Percentiles rank a stretch among this genome's conserved stretches.
Evolutionary conservation across 2,888 invertebrate genomes (phyloP).

Genomic region (Apamea crenata): DNA sequence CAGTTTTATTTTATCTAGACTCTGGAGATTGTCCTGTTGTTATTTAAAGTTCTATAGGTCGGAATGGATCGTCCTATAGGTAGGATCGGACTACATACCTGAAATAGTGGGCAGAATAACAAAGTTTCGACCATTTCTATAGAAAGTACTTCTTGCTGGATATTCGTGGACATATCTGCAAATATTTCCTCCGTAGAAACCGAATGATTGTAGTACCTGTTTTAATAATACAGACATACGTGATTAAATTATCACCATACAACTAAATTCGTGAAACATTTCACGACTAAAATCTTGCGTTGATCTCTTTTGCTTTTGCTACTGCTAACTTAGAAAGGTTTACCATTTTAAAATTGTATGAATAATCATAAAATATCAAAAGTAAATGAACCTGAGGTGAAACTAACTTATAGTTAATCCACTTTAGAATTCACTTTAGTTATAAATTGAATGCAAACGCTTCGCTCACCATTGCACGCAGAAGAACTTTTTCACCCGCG

Average conservation of each 20-base stretch:
- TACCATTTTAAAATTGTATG: neutral
- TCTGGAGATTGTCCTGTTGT: no score
- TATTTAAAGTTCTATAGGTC: neutral
- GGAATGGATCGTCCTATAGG: neutral
- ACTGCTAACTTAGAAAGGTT: neutral
- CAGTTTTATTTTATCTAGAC: no score
- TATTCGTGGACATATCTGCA: conserved; percentile 83
- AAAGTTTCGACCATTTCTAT: conserved; percentile 85
- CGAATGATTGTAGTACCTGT: conserved; percentile 86
- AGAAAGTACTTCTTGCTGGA: conserved; percentile 84
- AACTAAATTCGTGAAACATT: neutral
- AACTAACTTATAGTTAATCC: neutral
- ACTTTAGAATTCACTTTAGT: neutral
- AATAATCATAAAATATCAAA: neutral
- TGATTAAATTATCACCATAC: neutral
- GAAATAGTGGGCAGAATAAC: conserved; percentile 82
- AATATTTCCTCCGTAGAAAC: conserved; percentile 84
- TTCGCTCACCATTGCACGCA: conserved; percentile 84
- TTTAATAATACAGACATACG: neutral
- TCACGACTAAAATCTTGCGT: neutral
- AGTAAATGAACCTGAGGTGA: neutral
- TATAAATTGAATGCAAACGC: conserved; percentile 21
- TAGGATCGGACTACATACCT: conserved; percentile 70
- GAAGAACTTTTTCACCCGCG: conserved; percentile 86
- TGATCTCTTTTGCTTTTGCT: neutral